Evolutionary conservation across 2,113 vertebrate genomes (phyloP), one percentile per base, ranked within the genome.

Genomic region (Syrrhaptes paradoxus): DNA sequence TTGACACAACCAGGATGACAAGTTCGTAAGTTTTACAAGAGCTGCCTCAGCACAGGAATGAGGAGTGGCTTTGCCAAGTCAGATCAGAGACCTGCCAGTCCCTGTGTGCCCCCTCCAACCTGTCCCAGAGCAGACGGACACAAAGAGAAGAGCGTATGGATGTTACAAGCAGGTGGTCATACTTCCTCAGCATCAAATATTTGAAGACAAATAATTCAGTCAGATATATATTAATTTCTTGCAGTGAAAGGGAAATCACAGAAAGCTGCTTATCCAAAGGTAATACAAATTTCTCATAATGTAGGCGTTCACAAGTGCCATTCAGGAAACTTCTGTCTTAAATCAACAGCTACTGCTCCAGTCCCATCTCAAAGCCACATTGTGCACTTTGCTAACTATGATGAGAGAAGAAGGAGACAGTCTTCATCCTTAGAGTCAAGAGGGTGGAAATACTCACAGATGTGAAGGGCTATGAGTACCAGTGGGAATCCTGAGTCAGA

Each of bases 51-150:
- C 31, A 43, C 49, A 63, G 18, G 58, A 62, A 83, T 26, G 31
- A 85, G 31, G 48, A 63, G 55, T 48, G 74, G 13, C 20, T 70
- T 71, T 81, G 10, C 29, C 10, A 34, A 36, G 15, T 51, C 20
- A 55, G 52, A 66, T 49, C 78, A 71, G 79, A 75, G 36, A 36
- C n/a, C 22, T 25, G 45, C n/a, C 31, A 62, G 6, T 41, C 43
- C 34, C 65, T 32, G 9, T 51, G 65, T 38, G 26, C 8, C 38
- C 13, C 18, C 52, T 91, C 38, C 70, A 55, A 4, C 21, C 5
- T 26, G 16, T 13, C 21, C 43, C 22, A 29, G 41, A 66, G 24
- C 36, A 83, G n/a, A 36, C 0, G 0, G 46, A 49, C 12, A n/a
- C 1, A 2, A 58, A 75, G 26, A n/a, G 55, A 63, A 81, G 46